Evolutionary conservation across 1,140 invertebrate genomes (phyloP).

Genomic region (Caenorhabditis inopinata): DNA sequence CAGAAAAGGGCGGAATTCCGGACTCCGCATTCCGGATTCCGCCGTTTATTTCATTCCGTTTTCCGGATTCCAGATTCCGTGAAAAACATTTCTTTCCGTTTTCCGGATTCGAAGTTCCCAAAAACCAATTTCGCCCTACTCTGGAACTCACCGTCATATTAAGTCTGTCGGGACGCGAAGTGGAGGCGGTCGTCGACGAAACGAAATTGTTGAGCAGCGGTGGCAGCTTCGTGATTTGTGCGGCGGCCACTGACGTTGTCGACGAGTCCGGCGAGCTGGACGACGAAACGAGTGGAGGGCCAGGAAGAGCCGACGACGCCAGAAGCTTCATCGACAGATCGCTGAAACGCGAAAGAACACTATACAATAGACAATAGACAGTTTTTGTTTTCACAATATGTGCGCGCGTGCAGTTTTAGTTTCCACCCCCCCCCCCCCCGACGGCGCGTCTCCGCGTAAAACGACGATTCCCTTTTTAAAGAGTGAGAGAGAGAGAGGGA

Average conservation of each 20-base stretch:
- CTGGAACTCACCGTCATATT: conserved; percentile 21
- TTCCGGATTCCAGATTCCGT: too few species aligned
- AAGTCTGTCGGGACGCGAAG: background rate
- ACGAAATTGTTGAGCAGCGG: conserved; percentile 16
- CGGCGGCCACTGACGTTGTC: background rate
- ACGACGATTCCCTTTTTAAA: too few species aligned
- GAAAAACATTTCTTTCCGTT: too few species aligned
- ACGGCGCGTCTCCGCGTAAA: too few species aligned
- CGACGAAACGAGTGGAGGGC: background rate
- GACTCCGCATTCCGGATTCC: too few species aligned
- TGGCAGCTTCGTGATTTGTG: background rate
- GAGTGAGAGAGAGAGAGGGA: too few species aligned
- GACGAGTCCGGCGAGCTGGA: conserved; percentile 13
- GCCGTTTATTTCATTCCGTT: too few species aligned
- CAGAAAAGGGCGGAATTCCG: too few species aligned
- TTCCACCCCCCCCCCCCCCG: too few species aligned
- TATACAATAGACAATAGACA: too few species aligned
- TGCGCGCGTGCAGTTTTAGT: background rate
- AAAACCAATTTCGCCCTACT: too few species aligned
- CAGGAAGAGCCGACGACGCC: background rate
- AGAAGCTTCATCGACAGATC: conserved; percentile 12
- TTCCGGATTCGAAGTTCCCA: too few species aligned
- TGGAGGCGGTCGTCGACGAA: background rate
- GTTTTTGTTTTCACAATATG: conserved; percentile 9
- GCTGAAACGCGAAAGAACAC: background rate